Base-by-base conservation (phyloP, 2,113 vertebrate species). In the Phodopus roborovskii region DNA sequence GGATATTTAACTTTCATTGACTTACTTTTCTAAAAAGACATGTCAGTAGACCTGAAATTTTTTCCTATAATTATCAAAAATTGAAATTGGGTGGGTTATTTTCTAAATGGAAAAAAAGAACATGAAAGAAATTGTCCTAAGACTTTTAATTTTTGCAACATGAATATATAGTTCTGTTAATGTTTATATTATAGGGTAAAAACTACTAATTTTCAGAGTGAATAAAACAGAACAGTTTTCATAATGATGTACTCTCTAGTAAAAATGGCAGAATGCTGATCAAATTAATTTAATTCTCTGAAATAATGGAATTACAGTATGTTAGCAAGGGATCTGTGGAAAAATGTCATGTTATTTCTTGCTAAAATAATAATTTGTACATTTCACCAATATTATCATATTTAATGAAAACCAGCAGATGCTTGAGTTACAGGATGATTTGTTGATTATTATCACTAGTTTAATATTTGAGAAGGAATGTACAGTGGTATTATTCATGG, bases 351-450 rank as follows among this genome's bases (percentile, higher is more conserved):
- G 64, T 95, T 58, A 26, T 4, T 92, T 39, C 79, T 42, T 74
- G 20, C n/a, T 93, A 93, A 93, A 96, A 84, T 74, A 62, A 90
- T n/a, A 82, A 11, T 95, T 79, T 90, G 24, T 53, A 4, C 9
- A 7, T 94, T 92, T 94, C 62, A 15, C 60, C 5, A 58, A 28
- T 81, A 74, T 39, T 48, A 73, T 33, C 64, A 28, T 28, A 79
- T 19, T 91, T 92, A 50, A 77, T 62, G 33, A 68, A 97, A 94
- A 86, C 73, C 19, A 79, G 66, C 92, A 79, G 28, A 7, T 88
- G 90, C 71, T 50, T 71, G 22, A 83, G 13, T 73, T 91, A 50
- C 33, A 90, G 81, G 13, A n/a, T 79, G 3, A 53, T 75, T 90
- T 75, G 82, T 60, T 83, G 5, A 39, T 96, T 84, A 81, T 13